Conservation (phyloP, 2,113 vertebrate genomes). For the Crypturellus undulatus region DNA sequence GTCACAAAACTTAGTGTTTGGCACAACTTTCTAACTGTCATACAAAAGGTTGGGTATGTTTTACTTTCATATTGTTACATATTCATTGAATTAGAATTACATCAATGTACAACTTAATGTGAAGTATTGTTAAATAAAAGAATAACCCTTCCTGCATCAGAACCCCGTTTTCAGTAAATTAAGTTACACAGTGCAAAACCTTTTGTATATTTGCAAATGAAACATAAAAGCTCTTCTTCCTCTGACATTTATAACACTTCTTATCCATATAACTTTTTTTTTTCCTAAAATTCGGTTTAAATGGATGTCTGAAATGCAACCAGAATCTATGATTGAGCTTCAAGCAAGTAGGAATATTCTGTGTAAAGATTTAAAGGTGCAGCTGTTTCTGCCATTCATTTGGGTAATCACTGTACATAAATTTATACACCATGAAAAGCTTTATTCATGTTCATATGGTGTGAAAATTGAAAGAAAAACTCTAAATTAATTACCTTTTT, state of each 20-base stretch:
- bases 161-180: background rate
- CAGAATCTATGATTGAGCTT: slow-evolving; percentile 30
- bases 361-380: slow-evolving; percentile 64
- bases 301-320: slow-evolving; percentile 24
- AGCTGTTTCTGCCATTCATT: slow-evolving; percentile 76
- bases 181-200: background rate
- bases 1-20: background rate
- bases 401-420: slow-evolving; percentile 67
- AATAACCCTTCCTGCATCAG: background rate
- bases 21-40: background rate
- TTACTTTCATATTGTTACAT: background rate
- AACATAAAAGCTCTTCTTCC: background rate
- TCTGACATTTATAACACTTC: background rate
- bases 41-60: background rate
- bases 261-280: background rate
- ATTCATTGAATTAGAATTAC: background rate
- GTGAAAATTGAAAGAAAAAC: slow-evolving; percentile 80
- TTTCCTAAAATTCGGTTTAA: background rate
- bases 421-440: slow-evolving; percentile 75
- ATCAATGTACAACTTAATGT: background rate
- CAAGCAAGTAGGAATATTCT: slow-evolving; percentile 33
- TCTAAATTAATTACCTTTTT: slow-evolving; percentile 77
- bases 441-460: slow-evolving; percentile 76
- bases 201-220: background rate
- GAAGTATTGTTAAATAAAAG: background rate